phyloP scores from a whole-genome alignment of 2,888 invertebrate genomes.

The Drosophila acutilabella region DNA sequence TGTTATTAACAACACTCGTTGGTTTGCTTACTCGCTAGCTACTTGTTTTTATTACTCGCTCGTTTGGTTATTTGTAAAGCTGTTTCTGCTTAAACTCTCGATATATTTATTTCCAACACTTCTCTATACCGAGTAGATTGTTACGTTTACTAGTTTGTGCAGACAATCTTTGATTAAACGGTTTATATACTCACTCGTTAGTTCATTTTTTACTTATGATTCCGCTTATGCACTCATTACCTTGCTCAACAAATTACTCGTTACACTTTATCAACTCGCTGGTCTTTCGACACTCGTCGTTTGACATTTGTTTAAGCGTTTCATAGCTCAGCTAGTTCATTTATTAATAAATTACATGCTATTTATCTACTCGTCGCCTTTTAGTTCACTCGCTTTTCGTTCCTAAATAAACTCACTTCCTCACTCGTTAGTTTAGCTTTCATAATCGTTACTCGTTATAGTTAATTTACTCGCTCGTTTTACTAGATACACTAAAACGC shows the following conservation, averaged over 20 bases:
- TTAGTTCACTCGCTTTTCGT: too few relatives aligned
- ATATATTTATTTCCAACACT: too few relatives aligned
- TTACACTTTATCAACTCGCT: too few relatives aligned
- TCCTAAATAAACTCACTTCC: too few relatives aligned
- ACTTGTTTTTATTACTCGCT: background rate
- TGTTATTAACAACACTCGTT: background rate
- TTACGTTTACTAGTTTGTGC: background rate
- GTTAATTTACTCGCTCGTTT: background rate
- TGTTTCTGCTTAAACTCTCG: too few relatives aligned
- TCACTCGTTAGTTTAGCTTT: too few relatives aligned
- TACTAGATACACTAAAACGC: too few relatives aligned
- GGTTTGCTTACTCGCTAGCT: background rate
- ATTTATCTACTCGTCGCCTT: too few relatives aligned
- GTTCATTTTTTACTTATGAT: too few relatives aligned
- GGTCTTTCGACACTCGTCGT: background rate
- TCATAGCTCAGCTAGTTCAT: too few relatives aligned
- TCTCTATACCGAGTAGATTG: background rate
- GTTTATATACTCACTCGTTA: background rate
- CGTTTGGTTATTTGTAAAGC: background rate
- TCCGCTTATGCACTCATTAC: background rate
- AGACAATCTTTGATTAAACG: background rate
- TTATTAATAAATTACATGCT: too few relatives aligned
- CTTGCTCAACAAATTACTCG: background rate
- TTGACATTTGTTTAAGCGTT: too few relatives aligned
- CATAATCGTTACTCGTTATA: background rate